Conservation (phyloP, 1,140 invertebrate species). For the Holotrichia oblita region DNA sequence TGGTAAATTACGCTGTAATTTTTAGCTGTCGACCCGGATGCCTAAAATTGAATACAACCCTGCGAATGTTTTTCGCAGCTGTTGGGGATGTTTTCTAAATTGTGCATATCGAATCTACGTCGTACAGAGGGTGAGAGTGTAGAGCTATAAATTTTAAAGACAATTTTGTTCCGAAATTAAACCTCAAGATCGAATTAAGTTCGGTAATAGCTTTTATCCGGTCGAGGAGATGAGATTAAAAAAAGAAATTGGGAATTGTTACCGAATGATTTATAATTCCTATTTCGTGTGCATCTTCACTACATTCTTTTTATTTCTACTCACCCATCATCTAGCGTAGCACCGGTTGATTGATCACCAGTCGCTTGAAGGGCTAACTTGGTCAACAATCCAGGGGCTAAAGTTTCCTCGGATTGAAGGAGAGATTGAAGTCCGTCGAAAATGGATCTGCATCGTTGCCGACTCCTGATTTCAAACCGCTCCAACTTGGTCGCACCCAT, state of each 20-base stretch:
- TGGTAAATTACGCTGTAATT: background rate
- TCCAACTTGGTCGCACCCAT: constrained; percentile 89
- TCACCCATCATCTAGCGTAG: constrained; percentile 67
- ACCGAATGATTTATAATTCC: too few relatives aligned
- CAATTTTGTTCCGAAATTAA: background rate
- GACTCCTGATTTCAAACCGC: constrained; percentile 68
- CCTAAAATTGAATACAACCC: background rate
- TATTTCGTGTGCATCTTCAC: too few relatives aligned
- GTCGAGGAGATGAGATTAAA: too few relatives aligned
- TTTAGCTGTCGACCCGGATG: background rate
- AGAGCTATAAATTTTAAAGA: background rate
- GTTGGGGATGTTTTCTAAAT: too few relatives aligned
- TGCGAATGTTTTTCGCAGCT: background rate
- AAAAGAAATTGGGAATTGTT: too few relatives aligned
- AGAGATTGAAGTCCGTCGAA: constrained; percentile 69
- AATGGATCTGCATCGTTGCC: constrained; percentile 59
- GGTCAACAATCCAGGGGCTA: constrained; percentile 66
- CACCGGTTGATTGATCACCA: constrained; percentile 64
- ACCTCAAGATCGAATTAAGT: background rate
- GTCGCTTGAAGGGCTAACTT: constrained; percentile 63
- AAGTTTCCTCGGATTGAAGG: constrained; percentile 69
- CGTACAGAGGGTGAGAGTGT: too few relatives aligned
- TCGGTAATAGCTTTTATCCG: too few relatives aligned
- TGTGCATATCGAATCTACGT: too few relatives aligned
- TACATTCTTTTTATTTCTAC: too few relatives aligned